These are phyloP conservation scores for Leptarthrus brevirostris DNA, from an alignment of 2,888 invertebrate species.

Conservation along the genomic window DNA sequence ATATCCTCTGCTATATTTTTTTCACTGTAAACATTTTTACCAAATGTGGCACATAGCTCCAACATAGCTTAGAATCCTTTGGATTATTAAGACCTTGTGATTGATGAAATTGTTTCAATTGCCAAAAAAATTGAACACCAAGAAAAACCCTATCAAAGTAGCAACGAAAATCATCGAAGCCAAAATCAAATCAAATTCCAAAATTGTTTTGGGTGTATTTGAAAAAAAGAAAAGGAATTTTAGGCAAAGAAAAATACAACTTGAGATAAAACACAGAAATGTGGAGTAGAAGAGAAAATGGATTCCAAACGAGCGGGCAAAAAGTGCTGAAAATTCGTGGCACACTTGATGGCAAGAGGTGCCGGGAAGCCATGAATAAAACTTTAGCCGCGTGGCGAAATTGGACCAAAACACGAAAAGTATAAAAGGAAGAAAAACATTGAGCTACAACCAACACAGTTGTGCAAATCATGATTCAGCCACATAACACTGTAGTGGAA, in stretches of 20 bases:
- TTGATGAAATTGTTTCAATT: constrained; percentile 33
- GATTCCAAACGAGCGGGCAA: not conserved
- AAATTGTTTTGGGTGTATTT: not conserved
- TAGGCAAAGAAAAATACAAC: not conserved
- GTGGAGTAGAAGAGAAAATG: not conserved
- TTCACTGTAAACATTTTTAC: too few relatives aligned
- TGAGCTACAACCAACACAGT: too few relatives aligned
- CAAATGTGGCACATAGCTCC: too few relatives aligned
- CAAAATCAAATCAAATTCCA: not conserved
- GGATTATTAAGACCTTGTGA: constrained; percentile 15
- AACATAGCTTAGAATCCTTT: not conserved
- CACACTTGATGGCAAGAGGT: too few relatives aligned
- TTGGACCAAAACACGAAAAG: constrained; percentile 35
- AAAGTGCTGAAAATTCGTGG: too few relatives aligned
- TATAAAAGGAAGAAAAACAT: constrained; percentile 2
- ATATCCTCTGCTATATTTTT: too few relatives aligned
- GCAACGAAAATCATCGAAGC: too few relatives aligned
- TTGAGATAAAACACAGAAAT: not conserved
- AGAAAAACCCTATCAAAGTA: not conserved
- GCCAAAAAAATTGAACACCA: not conserved
- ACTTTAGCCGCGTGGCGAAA: not conserved
- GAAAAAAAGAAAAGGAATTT: not conserved
- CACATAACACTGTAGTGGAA: not conserved
- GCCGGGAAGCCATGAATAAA: not conserved
- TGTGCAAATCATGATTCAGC: too few relatives aligned